Conservation (phyloP, 2,797 vertebrate species). For the Pseudochaenichthys georgianus region DNA sequence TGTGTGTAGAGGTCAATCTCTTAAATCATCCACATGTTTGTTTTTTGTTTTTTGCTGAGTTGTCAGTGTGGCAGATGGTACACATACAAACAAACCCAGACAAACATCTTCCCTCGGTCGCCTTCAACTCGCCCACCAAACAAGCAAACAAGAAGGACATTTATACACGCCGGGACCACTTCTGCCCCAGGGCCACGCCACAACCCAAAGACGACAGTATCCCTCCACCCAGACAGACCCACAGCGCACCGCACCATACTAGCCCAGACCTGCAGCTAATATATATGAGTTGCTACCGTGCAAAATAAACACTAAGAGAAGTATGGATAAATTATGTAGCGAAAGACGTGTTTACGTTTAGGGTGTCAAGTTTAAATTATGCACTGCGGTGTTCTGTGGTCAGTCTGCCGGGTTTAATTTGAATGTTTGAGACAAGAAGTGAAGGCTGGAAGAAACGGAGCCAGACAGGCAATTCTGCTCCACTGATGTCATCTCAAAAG, state of each 20-base stretch:
- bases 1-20: slow-evolving; percentile 54
- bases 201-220: slow-evolving; percentile 44
- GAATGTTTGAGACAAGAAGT: slow-evolving; percentile 67
- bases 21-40: slow-evolving; percentile 55
- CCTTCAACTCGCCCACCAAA: slow-evolving; percentile 52
- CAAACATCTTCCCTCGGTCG: slow-evolving; percentile 40
- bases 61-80: slow-evolving; percentile 50
- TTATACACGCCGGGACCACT: slow-evolving; percentile 55
- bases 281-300: slow-evolving; percentile 71
- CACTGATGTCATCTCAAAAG: slow-evolving; percentile 72
- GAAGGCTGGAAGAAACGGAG: slow-evolving; percentile 67
- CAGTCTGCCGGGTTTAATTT: slow-evolving; percentile 73
- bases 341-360: slow-evolving; percentile 79
- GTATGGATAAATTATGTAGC: slow-evolving; percentile 76
- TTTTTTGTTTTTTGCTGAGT: slow-evolving; percentile 59
- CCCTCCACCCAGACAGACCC: slow-evolving; percentile 54
- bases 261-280: slow-evolving; percentile 53
- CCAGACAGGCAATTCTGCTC: slow-evolving; percentile 65
- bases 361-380: slow-evolving; percentile 82
- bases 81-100: slow-evolving; percentile 40
- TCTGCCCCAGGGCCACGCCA: slow-evolving; percentile 56
- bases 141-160: slow-evolving; percentile 64
- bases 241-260: slow-evolving; percentile 27
- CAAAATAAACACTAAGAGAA: slow-evolving; percentile 75
- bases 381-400: slow-evolving; percentile 71